phyloP scores from a whole-genome alignment of 2,888 invertebrate species.

The Pammene aurita region DNA sequence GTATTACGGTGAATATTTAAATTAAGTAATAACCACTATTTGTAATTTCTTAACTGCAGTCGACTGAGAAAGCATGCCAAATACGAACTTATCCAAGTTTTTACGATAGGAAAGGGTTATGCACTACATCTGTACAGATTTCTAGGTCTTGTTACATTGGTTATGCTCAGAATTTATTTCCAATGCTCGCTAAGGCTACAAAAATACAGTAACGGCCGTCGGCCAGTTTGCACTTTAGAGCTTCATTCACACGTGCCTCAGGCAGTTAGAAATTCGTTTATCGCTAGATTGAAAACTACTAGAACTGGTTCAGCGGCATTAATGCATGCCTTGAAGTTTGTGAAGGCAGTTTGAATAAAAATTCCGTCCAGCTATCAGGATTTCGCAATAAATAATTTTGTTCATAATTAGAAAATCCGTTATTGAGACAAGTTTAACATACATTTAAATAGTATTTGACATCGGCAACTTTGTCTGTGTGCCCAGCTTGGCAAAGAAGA shows the following conservation, averaged over 20 bases:
- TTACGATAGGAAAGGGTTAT: no score
- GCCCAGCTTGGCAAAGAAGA: no score
- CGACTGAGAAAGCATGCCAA: no score
- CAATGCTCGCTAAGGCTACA: neutral
- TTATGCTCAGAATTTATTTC: neutral
- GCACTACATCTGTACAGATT: neutral
- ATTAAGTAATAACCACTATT: no score
- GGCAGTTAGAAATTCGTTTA: constrained; percentile 36
- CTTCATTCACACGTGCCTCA: constrained; percentile 36
- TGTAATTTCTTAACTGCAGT: no score
- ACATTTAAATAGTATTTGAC: no score
- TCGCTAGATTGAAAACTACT: constrained; percentile 29
- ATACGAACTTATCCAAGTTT: no score
- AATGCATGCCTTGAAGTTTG: neutral
- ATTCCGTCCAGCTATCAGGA: neutral
- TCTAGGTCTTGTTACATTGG: neutral
- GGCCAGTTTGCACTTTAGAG: constrained; percentile 36
- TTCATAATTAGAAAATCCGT: no score
- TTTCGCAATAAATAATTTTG: neutral
- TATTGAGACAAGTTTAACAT: no score
- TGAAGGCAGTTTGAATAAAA: neutral
- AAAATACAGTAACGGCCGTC: neutral
- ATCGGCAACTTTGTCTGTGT: no score
- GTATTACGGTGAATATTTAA: no score
- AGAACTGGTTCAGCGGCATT: constrained; percentile 12